Base-by-base conservation (phyloP, 2,888 invertebrate genomes). In the Dysmachus trigonus region DNA sequence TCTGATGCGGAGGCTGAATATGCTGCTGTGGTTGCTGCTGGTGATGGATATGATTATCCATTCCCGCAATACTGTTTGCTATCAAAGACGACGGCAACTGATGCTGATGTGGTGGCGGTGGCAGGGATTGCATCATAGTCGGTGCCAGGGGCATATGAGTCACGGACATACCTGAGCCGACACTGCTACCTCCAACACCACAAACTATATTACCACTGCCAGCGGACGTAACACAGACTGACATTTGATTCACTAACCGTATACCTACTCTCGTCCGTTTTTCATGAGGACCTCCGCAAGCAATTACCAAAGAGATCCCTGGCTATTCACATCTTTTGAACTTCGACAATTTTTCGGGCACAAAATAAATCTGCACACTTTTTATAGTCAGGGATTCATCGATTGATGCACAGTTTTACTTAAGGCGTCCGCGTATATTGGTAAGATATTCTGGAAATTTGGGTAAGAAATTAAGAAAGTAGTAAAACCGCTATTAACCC, bases 41-140 rank as follows among this genome's bases (percentile, higher is more conserved):
- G 13, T 81, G 74, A 51, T 87, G 87, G 13, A 87, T 38, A 73
- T 87, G 87, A 84, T 83, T 86, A 86, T 88, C 87, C 62, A 88
- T 84, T 27, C 87, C 87, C 73, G 72, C 72, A 51, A 83, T 85
- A 86, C 85, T 87, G 84, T 71, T 87, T 31, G 85, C 79, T 79
- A 87, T 86, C 73, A 87, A 84, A 27, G 87, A 77, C 71, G 87
- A 84, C 33, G 88, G 83, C 10, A 87, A 38, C 22, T 71, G 86
- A 81, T 86, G 81, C 38, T 87, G 85, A 31, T 88, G 88, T 77
- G 88, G 89, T 88, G 90, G 90, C 87, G 91, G 90, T 87, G 90
- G 91, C 90, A 91, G 89, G 87, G 91, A 90, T 90, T 91, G 91
- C 91, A 91, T 91, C 91, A 91, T 91, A 88, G 90, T 90, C 89